These are phyloP conservation scores for Malthinus seriepunctatus DNA, from an alignment of 2,888 invertebrate species.

Conservation along the genomic window DNA sequence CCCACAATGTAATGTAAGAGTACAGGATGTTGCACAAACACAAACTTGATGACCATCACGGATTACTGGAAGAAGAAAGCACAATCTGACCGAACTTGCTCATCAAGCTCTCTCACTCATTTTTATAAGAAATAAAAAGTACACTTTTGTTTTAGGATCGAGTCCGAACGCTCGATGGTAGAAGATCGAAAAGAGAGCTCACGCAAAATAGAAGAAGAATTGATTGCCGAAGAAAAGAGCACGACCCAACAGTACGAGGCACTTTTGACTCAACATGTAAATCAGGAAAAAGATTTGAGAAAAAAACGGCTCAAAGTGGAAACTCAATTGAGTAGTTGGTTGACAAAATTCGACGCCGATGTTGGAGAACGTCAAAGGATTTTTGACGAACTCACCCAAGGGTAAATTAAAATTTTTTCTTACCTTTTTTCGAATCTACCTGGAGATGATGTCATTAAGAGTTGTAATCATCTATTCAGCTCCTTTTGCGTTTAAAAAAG, in stretches of 20 bases:
- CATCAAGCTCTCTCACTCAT: no score
- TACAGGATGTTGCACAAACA: no score
- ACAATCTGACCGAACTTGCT: no score
- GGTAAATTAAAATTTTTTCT: conserved; percentile 20
- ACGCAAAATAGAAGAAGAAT: conserved; percentile 54
- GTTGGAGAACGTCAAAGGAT: conserved; percentile 63
- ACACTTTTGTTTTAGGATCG: conserved; percentile 38
- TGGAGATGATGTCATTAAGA: neutral
- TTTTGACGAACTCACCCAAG: conserved; percentile 56
- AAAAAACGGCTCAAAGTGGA: conserved; percentile 62
- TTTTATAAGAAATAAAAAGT: no score
- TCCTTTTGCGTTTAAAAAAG: no score
- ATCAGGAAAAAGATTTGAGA: conserved; percentile 59
- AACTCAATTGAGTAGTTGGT: conserved; percentile 61
- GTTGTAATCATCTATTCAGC: neutral
- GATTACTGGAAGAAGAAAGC: no score
- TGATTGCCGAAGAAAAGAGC: conserved; percentile 58
- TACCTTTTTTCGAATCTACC: neutral
- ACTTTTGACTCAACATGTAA: conserved; percentile 56
- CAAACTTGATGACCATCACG: no score
- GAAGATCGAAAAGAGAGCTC: conserved; percentile 56
- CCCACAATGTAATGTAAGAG: no score
- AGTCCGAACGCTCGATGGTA: conserved; percentile 55
- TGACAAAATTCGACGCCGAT: conserved; percentile 64
- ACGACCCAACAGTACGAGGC: conserved; percentile 54